A percentile compares a stretch with the other conserved stretches of the same genome.
Evolutionary conservation across 1,140 invertebrate genomes (phyloP).

Genomic region (Sarcophaga bullata): DNA sequence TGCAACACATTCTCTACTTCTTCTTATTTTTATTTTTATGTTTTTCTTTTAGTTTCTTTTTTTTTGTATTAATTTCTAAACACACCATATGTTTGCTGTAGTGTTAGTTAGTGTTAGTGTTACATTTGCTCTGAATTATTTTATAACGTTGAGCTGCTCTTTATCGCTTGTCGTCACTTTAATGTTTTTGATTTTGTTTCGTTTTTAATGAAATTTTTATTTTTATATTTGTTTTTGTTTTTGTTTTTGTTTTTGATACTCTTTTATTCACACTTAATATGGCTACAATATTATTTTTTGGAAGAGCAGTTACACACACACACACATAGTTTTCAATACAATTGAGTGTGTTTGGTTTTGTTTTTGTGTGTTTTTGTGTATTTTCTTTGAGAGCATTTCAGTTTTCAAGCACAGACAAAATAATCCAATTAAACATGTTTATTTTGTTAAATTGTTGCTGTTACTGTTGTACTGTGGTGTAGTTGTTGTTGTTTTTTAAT

Average conservation of each 20-base stretch:
- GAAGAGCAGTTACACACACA: neutral
- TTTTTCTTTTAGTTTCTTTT: neutral
- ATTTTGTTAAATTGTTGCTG: neutral
- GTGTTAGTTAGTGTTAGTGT: neutral
- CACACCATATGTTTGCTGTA: conserved; percentile 1
- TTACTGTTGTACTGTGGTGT: neutral
- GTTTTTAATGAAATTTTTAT: no score
- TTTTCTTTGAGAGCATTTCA: neutral
- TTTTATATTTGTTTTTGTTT: no score
- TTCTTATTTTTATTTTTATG: neutral
- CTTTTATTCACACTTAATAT: no score
- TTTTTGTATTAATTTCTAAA: neutral
- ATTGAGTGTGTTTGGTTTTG: neutral
- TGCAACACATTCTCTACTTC: neutral
- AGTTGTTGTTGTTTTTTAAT: neutral
- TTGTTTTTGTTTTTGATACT: no score
- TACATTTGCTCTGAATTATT: neutral
- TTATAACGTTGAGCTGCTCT: neutral
- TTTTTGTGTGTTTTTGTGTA: conserved; percentile 6
- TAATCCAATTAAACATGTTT: conserved; percentile 27
- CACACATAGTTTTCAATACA: neutral
- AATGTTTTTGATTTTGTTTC: neutral
- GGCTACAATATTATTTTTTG: no score
- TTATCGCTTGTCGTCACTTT: conserved; percentile 6
- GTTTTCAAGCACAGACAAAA: conserved; percentile 5